A percentile compares a stretch with the other conserved stretches of the same genome.
phyloP scores from a whole-genome alignment of 1,140 invertebrate species.

The Heterodera schachtii region DNA sequence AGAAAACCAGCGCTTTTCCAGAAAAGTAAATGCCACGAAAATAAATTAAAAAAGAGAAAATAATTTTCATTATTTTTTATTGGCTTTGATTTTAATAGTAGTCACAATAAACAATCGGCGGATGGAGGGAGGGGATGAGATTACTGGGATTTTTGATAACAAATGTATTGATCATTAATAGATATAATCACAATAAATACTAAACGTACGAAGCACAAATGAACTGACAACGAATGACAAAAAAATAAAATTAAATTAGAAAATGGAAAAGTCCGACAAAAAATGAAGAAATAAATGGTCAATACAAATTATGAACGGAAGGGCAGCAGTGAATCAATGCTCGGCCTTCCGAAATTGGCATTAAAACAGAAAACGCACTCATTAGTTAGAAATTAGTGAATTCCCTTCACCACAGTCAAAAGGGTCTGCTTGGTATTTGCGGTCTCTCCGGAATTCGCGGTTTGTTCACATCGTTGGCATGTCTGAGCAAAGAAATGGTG shows the following conservation, averaged over 20 bases:
- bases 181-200: background rate
- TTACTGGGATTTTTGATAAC: background rate
- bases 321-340: too few species aligned
- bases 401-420: background rate
- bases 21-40: too few species aligned
- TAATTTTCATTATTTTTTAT: background rate
- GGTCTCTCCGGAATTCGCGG: conserved; percentile 28
- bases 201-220: background rate
- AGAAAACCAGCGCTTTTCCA: too few species aligned
- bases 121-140: background rate
- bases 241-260: background rate
- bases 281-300: background rate
- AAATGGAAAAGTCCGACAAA: background rate
- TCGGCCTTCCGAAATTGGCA: too few species aligned
- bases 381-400: background rate
- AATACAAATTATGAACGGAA: background rate
- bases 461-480: conserved; percentile 25
- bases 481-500: conserved; percentile 9
- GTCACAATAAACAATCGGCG: background rate
- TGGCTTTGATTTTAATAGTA: background rate
- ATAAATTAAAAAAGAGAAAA: too few species aligned
- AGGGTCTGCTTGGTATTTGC: conserved; percentile 29
- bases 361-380: background rate
- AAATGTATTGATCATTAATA: background rate
- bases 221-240: background rate